These are phyloP conservation scores for Drosophila lowei DNA, from an alignment of 1,140 invertebrate species.

Conservation along the genomic window DNA sequence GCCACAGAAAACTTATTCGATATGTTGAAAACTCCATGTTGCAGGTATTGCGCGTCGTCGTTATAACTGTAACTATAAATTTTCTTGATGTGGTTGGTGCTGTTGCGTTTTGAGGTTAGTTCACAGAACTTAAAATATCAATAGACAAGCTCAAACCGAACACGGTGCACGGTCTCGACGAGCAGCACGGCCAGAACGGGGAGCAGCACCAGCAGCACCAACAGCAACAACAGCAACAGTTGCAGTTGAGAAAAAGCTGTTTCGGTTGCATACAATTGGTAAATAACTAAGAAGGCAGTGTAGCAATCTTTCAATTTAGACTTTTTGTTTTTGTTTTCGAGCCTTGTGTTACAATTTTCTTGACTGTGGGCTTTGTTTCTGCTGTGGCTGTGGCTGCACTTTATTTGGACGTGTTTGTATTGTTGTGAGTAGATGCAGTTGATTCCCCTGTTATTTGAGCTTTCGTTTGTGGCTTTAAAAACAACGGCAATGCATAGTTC, in stretches of 20 bases:
- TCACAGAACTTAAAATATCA: conserved; percentile 71
- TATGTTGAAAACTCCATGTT: conserved; percentile 66
- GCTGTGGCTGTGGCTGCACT: conserved; percentile 24
- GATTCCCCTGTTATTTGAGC: conserved; percentile 49
- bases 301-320: conserved; percentile 72
- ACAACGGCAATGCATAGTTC: conserved; percentile 21
- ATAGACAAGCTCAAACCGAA: conserved; percentile 35
- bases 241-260: conserved; percentile 53
- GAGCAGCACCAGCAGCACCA: conserved; percentile 22
- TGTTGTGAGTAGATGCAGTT: conserved; percentile 29
- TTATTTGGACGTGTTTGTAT: conserved; percentile 41
- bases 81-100: conserved; percentile 57
- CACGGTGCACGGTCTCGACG: not conserved
- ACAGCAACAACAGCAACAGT: conserved; percentile 18
- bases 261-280: conserved; percentile 62
- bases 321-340: conserved; percentile 45
- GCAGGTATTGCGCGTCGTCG: conserved; percentile 57
- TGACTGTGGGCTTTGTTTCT: conserved; percentile 31
- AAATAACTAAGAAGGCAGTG: conserved; percentile 60
- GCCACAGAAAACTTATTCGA: conserved; percentile 58
- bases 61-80: conserved; percentile 73
- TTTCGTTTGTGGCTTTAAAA: conserved; percentile 36
- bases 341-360: conserved; percentile 63
- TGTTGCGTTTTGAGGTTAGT: conserved; percentile 62
- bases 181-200: conserved; percentile 5